These are phyloP conservation scores for Epinephelus coioides DNA, from an alignment of 2,797 vertebrate genomes.

Conservation along the genomic window DNA sequence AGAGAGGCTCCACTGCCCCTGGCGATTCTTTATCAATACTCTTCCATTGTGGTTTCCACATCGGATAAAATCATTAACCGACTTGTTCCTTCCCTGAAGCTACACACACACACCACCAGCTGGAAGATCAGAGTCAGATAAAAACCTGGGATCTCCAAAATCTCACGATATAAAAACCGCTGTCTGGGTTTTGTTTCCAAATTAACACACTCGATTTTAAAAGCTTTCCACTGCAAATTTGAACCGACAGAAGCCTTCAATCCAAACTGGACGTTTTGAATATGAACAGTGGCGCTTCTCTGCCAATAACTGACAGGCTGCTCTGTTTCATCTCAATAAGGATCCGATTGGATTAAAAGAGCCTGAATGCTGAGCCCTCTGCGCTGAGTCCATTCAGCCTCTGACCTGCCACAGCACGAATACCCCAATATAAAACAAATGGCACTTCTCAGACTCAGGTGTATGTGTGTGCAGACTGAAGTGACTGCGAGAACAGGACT, in stretches of 20 bases:
- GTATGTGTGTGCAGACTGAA: constrained; percentile 18
- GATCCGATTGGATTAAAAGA: constrained; percentile 49
- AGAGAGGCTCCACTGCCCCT: constrained; percentile 3
- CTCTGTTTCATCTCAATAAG: constrained; percentile 55
- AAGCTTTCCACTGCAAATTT: constrained; percentile 39
- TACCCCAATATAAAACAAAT: constrained; percentile 42
- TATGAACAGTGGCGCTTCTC: constrained; percentile 35
- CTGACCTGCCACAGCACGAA: constrained; percentile 32
- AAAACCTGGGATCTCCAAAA: not conserved
- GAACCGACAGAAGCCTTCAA: constrained; percentile 24
- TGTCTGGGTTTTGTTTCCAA: constrained; percentile 29
- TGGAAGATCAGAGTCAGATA: constrained; percentile 9
- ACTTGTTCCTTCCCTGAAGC: not conserved
- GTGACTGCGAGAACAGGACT: constrained; percentile 27
- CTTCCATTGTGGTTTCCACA: constrained; percentile 37
- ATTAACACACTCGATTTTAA: constrained; percentile 14
- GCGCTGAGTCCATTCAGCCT: constrained; percentile 38
- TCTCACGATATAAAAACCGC: constrained; percentile 22
- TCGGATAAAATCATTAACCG: constrained; percentile 34
- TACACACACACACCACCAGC: not conserved
- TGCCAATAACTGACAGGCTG: constrained; percentile 51
- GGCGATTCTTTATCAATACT: constrained; percentile 47
- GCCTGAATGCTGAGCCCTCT: constrained; percentile 37
- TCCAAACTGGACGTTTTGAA: constrained; percentile 28
- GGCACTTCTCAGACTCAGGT: constrained; percentile 29